These are phyloP conservation scores for Loxodonta africana DNA, from an alignment of 2,113 vertebrate species.

Conservation along the genomic window DNA sequence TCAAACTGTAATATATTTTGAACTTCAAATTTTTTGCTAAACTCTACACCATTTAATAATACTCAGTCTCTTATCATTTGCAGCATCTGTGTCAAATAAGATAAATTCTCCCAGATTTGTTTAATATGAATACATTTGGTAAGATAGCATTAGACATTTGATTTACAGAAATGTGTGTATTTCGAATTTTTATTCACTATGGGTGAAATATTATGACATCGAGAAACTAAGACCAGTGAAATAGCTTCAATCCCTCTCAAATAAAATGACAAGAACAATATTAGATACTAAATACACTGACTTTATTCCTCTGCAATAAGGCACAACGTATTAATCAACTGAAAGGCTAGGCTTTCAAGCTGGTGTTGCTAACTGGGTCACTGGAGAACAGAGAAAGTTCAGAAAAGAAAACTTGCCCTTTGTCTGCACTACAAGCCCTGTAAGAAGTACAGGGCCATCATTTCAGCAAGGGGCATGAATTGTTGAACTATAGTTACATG, in stretches of 20 bases:
- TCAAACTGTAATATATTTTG: constrained; percentile 20
- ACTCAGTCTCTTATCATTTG: neutral
- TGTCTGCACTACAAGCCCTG: too few relatives aligned
- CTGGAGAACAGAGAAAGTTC: neutral
- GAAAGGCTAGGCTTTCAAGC: neutral
- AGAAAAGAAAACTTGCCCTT: neutral
- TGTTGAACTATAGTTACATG: neutral
- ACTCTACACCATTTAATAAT: neutral
- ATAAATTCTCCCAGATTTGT: neutral
- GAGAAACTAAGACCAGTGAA: neutral
- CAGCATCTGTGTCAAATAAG: neutral
- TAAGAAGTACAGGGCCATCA: neutral
- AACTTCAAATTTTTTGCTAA: constrained; percentile 18
- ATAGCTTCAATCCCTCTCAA: neutral
- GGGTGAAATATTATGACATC: neutral
- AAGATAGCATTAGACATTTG: neutral
- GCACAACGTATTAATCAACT: neutral
- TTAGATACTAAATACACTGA: neutral
- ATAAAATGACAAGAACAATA: neutral
- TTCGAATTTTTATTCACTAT: neutral
- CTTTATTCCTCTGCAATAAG: neutral
- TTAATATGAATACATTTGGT: neutral
- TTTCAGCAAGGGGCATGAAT: neutral
- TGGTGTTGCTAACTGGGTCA: neutral
- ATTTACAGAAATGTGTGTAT: neutral